Conservation (phyloP, 2,888 invertebrate species). For the Drosophila emarginata region DNA sequence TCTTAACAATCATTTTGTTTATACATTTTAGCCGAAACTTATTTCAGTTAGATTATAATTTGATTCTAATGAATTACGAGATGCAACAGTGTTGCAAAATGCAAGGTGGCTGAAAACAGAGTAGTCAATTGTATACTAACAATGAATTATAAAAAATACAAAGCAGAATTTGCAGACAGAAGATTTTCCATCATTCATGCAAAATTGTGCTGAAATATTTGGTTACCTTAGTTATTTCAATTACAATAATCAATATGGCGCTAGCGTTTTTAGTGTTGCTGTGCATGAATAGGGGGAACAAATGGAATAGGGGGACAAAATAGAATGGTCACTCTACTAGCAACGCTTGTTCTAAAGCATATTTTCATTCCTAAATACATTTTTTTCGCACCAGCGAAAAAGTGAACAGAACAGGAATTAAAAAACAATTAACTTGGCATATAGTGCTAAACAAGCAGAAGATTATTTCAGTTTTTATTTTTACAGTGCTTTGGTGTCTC, state of each 20-base stretch:
- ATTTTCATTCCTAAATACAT: constrained; percentile 56
- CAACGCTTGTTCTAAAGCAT: constrained; percentile 5
- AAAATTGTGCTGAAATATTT: no score
- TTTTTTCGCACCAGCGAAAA: constrained; percentile 45
- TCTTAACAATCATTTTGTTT: constrained; percentile 55
- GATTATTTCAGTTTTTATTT: constrained; percentile 40
- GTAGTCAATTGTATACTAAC: background rate
- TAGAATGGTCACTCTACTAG: background rate
- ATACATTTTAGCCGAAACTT: constrained; percentile 41
- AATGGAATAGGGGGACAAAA: background rate
- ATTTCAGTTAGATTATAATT: constrained; percentile 25
- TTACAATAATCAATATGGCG: background rate
- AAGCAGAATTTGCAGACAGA: no score
- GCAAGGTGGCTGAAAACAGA: background rate
- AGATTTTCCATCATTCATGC: no score
- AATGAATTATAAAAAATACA: no score
- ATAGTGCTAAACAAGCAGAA: constrained; percentile 41
- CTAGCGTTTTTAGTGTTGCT: background rate
- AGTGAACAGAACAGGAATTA: constrained; percentile 32
- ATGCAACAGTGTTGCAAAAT: constrained; percentile 22
- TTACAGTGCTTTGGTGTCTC: constrained; percentile 14
- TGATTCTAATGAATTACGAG: constrained; percentile 51
- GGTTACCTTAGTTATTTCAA: no score
- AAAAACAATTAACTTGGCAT: constrained; percentile 13
- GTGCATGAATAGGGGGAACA: background rate